phyloP scores from a whole-genome alignment of 23 tunicate species.

The Styela clava region DNA sequence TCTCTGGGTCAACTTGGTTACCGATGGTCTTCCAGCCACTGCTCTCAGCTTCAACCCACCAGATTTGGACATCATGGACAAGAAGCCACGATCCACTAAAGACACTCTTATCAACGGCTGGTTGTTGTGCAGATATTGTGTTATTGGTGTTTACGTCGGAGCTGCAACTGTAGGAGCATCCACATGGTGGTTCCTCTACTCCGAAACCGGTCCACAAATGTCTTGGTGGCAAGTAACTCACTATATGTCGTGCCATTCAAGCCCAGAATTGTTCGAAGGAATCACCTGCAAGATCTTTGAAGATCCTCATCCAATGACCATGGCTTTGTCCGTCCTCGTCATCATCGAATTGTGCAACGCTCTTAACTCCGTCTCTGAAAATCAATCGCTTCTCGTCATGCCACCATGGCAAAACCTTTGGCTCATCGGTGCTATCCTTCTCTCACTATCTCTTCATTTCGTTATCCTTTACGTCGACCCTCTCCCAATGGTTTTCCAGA shows the following conservation, averaged over 20 bases:
- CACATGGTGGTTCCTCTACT: slow-evolving; percentile 73
- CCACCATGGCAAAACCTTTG: slow-evolving; percentile 48
- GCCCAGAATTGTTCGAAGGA: slow-evolving; percentile 52
- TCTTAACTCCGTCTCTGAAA: slow-evolving; percentile 53
- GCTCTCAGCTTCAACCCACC: slow-evolving; percentile 99
- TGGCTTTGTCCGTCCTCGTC: slow-evolving; percentile 44
- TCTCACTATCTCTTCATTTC: slow-evolving; percentile 46
- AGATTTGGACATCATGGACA: slow-evolving; percentile 94
- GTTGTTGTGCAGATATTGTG: slow-evolving; percentile 96
- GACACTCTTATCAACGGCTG: slow-evolving; percentile 90
- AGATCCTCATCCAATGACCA: slow-evolving; percentile 55
- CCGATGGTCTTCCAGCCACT: slow-evolving; percentile 98
- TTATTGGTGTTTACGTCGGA: slow-evolving; percentile 90
- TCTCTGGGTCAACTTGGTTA: slow-evolving; percentile 97
- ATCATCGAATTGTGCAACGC: slow-evolving; percentile 50
- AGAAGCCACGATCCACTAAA: slow-evolving; percentile 82
- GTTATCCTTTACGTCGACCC: slow-evolving; percentile 53
- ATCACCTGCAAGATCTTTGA: slow-evolving; percentile 39
- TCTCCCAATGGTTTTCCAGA: slow-evolving; percentile 53
- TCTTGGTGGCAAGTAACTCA: slow-evolving; percentile 84
- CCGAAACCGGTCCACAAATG: slow-evolving; percentile 62
- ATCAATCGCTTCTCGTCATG: slow-evolving; percentile 47
- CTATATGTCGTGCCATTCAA: slow-evolving; percentile 37
- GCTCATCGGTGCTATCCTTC: slow-evolving; percentile 48
- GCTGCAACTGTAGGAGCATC: slow-evolving; percentile 59